Conservation (phyloP, 2,113 vertebrate genomes). For the Falco punctatus region DNA sequence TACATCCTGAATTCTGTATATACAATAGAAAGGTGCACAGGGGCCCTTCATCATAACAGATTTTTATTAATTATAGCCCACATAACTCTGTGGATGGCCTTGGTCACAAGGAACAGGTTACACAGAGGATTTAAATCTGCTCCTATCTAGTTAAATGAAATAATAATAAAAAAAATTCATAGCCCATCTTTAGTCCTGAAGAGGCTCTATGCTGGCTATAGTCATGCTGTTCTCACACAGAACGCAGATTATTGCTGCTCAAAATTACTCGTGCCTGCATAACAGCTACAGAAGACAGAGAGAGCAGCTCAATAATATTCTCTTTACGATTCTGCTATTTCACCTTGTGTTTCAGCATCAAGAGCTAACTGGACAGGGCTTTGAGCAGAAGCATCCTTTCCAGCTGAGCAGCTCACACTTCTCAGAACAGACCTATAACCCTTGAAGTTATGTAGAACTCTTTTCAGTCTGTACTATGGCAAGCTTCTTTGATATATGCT, state of each 20-base stretch:
- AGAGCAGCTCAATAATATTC: neutral
- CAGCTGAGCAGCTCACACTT: neutral
- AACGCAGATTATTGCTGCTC: neutral
- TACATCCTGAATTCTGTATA: neutral
- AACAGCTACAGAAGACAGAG: neutral
- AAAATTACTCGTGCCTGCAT: fast-evolving
- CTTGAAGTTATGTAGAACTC: neutral
- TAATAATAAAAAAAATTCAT: neutral
- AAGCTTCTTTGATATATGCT: neutral
- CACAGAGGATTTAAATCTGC: neutral
- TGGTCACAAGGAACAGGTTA: neutral
- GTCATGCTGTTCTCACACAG: neutral
- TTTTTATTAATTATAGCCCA: neutral
- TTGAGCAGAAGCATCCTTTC: neutral
- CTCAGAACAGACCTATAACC: neutral
- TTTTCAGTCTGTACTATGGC: neutral
- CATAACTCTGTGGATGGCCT: neutral
- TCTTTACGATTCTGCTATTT: neutral
- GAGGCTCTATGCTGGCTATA: neutral
- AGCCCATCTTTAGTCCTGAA: neutral
- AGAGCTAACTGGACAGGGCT: neutral
- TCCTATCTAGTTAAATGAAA: neutral
- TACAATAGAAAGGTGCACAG: neutral
- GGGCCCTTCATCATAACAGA: neutral
- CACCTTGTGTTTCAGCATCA: neutral